Percentiles rank a stretch among this genome's conserved stretches.
phyloP scores from a whole-genome alignment of 2,113 vertebrate genomes.

The cattle (Bos taurus) region ARS-UCD2.0 NC_037333.1:109117501-109118000 shows the following conservation, averaged over 20 bases:
- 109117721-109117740: not conserved
- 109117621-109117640: not conserved
- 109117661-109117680: not conserved
- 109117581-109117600: rapidly evolving
- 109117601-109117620: not conserved
- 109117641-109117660: not conserved
- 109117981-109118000: not conserved
- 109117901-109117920: not conserved
- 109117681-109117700: not conserved
- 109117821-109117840: not conserved
- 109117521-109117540: not conserved
- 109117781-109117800: not conserved
- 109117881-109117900: not conserved
- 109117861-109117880: not conserved
- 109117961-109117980: not conserved
- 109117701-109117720: not conserved
- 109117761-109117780: not conserved
- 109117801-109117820: not conserved
- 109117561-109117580: not conserved
- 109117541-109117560: not conserved
- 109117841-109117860: not conserved
- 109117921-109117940: not conserved
- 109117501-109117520: not conserved
- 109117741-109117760: not conserved
- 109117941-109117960: not conserved